phyloP scores from a whole-genome alignment of 1,140 invertebrate genomes.

The Chrysopa pallens region DNA sequence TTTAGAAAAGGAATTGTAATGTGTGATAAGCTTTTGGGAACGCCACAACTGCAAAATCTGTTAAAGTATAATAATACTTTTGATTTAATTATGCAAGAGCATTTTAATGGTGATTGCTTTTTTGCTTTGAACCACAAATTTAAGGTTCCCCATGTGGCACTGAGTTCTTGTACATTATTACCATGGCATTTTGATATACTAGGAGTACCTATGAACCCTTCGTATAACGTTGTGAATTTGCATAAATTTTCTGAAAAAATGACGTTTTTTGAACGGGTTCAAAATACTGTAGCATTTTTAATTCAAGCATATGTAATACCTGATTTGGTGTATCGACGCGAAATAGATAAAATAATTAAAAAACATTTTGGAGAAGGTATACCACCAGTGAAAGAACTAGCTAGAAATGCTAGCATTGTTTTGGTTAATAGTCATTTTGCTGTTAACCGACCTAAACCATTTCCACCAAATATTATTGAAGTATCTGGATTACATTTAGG shows the following conservation, averaged over 20 bases:
- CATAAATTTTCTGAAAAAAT: conserved; percentile 32
- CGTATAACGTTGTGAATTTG: conserved; percentile 33
- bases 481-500: conserved; percentile 21
- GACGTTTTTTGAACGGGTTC: conserved; percentile 24
- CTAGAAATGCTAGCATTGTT: conserved; percentile 31
- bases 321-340: conserved; percentile 18
- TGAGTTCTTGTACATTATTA: conserved; percentile 30
- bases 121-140: conserved; percentile 38
- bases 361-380: conserved; percentile 33
- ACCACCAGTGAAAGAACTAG: conserved; percentile 31
- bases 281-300: conserved; percentile 17
- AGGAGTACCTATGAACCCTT: conserved; percentile 33
- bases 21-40: conserved; percentile 26
- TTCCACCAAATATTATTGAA: conserved; percentile 30
- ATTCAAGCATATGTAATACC: conserved; percentile 13
- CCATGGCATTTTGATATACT: conserved; percentile 37
- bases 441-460: conserved; percentile 24
- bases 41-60: conserved; percentile 27
- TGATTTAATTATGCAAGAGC: conserved; percentile 45
- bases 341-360: conserved; percentile 26
- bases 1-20: conserved; percentile 14
- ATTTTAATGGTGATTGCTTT: conserved; percentile 50
- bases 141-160: conserved; percentile 32
- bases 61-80: conserved; percentile 28
- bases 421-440: conserved; percentile 38